Percentiles rank a stretch among this genome's conserved stretches.
Conservation (phyloP, 2,797 vertebrate genomes). For the Gastrophryne carolinensis region DNA sequence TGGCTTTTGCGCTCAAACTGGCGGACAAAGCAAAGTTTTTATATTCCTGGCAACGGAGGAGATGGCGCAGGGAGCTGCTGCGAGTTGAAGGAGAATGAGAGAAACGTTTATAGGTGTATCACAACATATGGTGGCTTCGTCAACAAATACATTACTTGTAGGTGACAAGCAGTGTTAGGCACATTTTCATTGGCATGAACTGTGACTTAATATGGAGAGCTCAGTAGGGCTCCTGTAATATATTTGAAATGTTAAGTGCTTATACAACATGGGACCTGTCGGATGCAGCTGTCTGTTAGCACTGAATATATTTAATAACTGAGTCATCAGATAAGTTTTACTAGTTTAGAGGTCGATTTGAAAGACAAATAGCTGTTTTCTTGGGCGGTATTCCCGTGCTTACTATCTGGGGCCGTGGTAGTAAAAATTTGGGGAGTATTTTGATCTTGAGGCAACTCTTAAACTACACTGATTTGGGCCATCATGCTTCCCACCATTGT, state of each 20-base stretch:
- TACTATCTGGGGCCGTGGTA: no score
- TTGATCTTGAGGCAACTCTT: no score
- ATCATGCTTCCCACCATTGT: no score
- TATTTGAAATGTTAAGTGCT: background rate
- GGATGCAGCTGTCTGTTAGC: background rate
- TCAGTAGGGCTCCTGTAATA: background rate
- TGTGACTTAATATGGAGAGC: background rate
- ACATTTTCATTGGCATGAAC: background rate
- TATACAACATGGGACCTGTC: background rate
- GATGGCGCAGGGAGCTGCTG: background rate
- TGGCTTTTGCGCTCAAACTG: conserved; percentile 33
- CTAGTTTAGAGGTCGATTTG: background rate
- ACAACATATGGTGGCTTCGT: conserved; percentile 25
- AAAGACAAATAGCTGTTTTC: no score
- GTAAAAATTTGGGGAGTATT: no score
- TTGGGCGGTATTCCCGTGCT: no score
- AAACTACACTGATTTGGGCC: no score
- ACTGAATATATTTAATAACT: background rate
- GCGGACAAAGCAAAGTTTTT: conserved; percentile 42
- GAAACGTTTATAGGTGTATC: conserved; percentile 28
- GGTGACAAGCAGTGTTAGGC: background rate
- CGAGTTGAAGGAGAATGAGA: conserved; percentile 4
- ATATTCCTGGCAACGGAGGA: conserved; percentile 39
- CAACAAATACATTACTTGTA: conserved; percentile 24
- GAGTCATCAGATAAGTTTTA: background rate